These are phyloP conservation scores for Holocentrus rufus DNA, from an alignment of 2,797 vertebrate genomes.

Conservation along the genomic window DNA sequence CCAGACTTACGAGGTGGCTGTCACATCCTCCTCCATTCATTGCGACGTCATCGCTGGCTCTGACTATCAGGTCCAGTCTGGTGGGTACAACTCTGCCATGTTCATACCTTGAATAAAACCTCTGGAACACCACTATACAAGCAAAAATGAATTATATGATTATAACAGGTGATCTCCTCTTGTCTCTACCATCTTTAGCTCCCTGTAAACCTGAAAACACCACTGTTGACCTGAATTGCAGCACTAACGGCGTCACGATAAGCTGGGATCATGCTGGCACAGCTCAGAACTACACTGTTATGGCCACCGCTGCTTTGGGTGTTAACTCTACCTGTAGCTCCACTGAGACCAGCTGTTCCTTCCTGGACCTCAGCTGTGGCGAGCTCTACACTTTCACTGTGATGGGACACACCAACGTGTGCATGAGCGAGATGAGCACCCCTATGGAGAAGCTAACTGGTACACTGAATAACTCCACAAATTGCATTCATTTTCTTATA, in stretches of 20 bases:
- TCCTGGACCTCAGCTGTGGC: slow-evolving; percentile 75
- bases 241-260: slow-evolving; percentile 63
- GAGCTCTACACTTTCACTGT: slow-evolving; percentile 75
- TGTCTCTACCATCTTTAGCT: slow-evolving; percentile 46
- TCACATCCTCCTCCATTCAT: slow-evolving; percentile 70
- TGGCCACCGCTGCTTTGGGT: slow-evolving; percentile 55
- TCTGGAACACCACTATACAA: too few species aligned
- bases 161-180: not conserved
- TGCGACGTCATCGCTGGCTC: slow-evolving; percentile 68
- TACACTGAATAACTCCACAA: slow-evolving; percentile 26
- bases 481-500: not conserved
- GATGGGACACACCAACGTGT: slow-evolving; percentile 68
- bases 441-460: slow-evolving; percentile 61
- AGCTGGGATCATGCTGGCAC: slow-evolving; percentile 57
- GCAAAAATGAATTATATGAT: not conserved
- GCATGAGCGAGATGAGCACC: slow-evolving; percentile 67
- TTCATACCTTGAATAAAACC: not conserved
- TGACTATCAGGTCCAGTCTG: slow-evolving; percentile 71
- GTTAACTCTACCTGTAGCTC: slow-evolving; percentile 66
- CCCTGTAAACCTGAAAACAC: slow-evolving; percentile 73
- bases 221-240: slow-evolving; percentile 66
- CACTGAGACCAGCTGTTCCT: slow-evolving; percentile 59
- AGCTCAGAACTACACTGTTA: slow-evolving; percentile 68
- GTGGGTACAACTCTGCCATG: slow-evolving; percentile 49
- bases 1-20: slow-evolving; percentile 68